Evolutionary conservation across 1,140 invertebrate genomes (phyloP).

Genomic region (Pogonomyrmex californicus): DNA sequence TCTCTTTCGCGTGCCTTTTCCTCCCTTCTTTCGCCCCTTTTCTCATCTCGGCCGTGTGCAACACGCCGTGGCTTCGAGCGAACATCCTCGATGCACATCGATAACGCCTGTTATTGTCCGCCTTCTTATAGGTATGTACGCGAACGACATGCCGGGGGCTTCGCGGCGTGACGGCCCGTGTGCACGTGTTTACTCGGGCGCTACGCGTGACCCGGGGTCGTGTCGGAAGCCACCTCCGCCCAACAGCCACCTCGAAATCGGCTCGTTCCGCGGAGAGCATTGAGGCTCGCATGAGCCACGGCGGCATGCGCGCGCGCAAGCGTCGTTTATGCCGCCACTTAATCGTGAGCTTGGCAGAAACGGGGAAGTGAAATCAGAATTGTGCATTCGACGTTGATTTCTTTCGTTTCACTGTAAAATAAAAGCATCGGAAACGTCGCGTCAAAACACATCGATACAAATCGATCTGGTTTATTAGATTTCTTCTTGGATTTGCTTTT

Average conservation of each 20-base stretch:
- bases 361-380: constrained; percentile 1
- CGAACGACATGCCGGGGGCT: constrained; percentile 50
- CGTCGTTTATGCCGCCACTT: constrained; percentile 12
- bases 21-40: constrained; percentile 1
- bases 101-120: constrained; percentile 77
- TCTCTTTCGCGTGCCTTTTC: constrained; percentile 53
- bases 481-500: constrained; percentile 21
- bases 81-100: constrained; percentile 68
- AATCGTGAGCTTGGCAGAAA: constrained; percentile 15
- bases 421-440: constrained; percentile 4
- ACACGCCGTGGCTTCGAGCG: constrained; percentile 44
- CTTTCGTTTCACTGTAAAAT: neutral
- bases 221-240: constrained; percentile 57
- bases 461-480: constrained; percentile 10
- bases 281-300: constrained; percentile 44
- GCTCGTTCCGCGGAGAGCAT: constrained; percentile 34
- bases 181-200: constrained; percentile 69
- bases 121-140: constrained; percentile 67
- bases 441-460: neutral
- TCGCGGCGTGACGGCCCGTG: constrained; percentile 39
- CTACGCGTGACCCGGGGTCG: constrained; percentile 67
- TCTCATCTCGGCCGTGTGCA: neutral
- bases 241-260: constrained; percentile 42
- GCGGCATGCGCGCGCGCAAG: constrained; percentile 31
- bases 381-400: neutral